Base-by-base conservation (phyloP, 2,888 invertebrate species). In the Eupithecia insigniata region DNA sequence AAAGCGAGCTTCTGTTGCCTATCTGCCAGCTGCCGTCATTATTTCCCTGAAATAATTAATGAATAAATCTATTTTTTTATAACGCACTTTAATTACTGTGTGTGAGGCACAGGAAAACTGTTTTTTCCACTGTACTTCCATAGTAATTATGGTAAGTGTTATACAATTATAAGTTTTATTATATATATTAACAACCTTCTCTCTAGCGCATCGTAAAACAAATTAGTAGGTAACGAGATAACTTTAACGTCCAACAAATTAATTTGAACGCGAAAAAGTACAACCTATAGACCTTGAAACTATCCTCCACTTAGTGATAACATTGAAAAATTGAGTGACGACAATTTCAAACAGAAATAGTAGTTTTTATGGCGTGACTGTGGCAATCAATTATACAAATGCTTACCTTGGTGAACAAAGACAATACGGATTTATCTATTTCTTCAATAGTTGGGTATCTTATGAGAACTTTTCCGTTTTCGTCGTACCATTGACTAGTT, bases 401-500 rank as follows among this genome's bases (percentile, higher is more conserved):
- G 36, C 77, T 87, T 83, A 93, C 93, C 91, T 92, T 90, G 69
- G 88, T 90, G 83, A 91, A 91, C 69, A 92, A 82, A 78, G 89
- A 90, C 79, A 94, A 82, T 73, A 93, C 84, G 67, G 92, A 92
- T 81, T 93, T 92, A 82, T 94, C 93, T 80, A 90, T 90, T 83
- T 93, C 93, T 83, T 93, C 92, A 81, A 91, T 92, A 71, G 93
- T 90, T 74, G 89, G 92, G 82, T 91, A 92, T 82, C 92, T 94
- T 87, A 95, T 95, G 85, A 96, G 89, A 76, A 96, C 90, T 84
- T 96, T 96, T 75, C 97, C 97, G 92, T 96, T 95, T 87, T 97
- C 97, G 91, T 97, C 97, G 90, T 96, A 96, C 98, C 98, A 98
- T 81, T 96, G 96, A 91, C 97, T 97, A 86, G 96, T 96, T 83